These are phyloP conservation scores for Gymnocephalus cernua DNA, from an alignment of 2,113 vertebrate species.

Conservation along the genomic window DNA sequence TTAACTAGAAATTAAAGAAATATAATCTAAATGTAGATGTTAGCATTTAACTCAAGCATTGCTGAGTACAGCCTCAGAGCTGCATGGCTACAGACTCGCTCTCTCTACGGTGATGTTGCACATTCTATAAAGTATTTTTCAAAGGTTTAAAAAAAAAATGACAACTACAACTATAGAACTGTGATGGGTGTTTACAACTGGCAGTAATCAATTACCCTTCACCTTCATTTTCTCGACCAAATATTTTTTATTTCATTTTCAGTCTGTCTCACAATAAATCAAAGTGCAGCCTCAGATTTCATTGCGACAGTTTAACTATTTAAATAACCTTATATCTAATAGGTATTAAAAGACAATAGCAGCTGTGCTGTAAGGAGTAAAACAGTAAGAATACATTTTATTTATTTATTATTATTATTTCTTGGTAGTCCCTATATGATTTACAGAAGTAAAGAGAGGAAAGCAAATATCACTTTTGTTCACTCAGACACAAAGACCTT, in stretches of 20 bases:
- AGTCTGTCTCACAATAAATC: not conserved
- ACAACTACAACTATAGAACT: not conserved
- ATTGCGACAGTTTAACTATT: not conserved
- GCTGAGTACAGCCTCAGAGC: no score
- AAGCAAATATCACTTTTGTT: constrained; percentile 2
- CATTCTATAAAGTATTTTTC: not conserved
- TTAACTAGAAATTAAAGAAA: no score
- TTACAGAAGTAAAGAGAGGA: not conserved
- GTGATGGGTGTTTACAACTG: not conserved
- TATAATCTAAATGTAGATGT: no score
- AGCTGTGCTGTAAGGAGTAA: not conserved
- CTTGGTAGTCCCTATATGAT: not conserved
- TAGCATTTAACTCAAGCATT: no score
- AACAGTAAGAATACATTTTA: not conserved
- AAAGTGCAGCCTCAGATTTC: not conserved
- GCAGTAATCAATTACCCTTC: not conserved
- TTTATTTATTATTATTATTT: not conserved
- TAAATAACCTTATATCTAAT: not conserved
- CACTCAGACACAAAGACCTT: not conserved
- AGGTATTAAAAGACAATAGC: not conserved
- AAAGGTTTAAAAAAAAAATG: not conserved
- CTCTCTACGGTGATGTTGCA: not conserved
- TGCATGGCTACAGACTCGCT: no score
- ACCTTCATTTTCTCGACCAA: not conserved
- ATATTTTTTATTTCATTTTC: not conserved